phyloP scores from a whole-genome alignment of 2,888 invertebrate genomes.

The Tolmerus cingulatus region DNA sequence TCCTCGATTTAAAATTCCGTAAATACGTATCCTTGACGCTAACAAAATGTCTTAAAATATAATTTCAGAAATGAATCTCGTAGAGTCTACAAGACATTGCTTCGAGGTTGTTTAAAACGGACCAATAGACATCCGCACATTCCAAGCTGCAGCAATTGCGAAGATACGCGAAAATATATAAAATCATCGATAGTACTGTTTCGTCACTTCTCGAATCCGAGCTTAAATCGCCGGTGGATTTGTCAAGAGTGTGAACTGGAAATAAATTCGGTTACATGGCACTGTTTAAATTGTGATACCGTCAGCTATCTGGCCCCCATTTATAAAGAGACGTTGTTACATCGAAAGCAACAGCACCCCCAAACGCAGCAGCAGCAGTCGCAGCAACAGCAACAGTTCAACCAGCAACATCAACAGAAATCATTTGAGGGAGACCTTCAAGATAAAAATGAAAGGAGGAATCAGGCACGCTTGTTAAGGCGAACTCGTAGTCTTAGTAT shows the following conservation, averaged over 20 bases:
- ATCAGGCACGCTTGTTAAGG: slow-evolving; percentile 54
- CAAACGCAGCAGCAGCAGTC: slow-evolving; percentile 36
- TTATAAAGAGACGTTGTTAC: slow-evolving; percentile 61
- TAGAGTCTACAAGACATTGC: slow-evolving; percentile 61
- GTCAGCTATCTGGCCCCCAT: slow-evolving; percentile 64
- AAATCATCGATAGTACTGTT: slow-evolving; percentile 61
- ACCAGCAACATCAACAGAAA: slow-evolving; percentile 49
- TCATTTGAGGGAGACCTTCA: slow-evolving; percentile 50
- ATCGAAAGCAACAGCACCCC: slow-evolving; percentile 49
- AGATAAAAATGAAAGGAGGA: slow-evolving; percentile 51
- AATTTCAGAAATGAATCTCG: slow-evolving; percentile 60
- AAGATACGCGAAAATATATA: slow-evolving; percentile 62
- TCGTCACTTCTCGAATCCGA: slow-evolving; percentile 63
- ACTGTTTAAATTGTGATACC: slow-evolving; percentile 63
- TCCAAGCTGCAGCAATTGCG: slow-evolving; percentile 59
- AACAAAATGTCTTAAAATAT: slow-evolving; percentile 12
- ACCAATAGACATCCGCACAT: slow-evolving; percentile 60
- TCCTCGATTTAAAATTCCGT: not conserved
- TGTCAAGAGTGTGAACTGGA: slow-evolving; percentile 62
- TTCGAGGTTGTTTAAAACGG: slow-evolving; percentile 61
- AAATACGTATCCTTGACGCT: not conserved
- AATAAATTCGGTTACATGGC: slow-evolving; percentile 64
- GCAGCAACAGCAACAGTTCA: slow-evolving; percentile 9
- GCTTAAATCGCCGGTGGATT: slow-evolving; percentile 63
- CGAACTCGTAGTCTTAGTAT: slow-evolving; percentile 62